Evolutionary conservation across 2,888 invertebrate species (phyloP), one percentile per base, ranked within the genome.

Genomic region (Strigamia crassipes): DNA sequence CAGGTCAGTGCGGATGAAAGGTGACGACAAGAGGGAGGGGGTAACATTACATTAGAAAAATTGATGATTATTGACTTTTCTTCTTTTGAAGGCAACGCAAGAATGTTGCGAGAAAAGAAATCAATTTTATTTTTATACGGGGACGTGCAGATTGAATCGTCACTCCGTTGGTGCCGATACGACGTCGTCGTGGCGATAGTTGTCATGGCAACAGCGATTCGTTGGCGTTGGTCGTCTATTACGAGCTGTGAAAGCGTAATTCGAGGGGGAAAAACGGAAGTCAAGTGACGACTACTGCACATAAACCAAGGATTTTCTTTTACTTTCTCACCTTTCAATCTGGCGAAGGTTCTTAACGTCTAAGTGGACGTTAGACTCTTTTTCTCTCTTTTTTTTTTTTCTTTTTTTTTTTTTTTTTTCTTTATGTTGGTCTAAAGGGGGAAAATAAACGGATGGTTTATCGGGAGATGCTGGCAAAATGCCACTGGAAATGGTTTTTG

Each of bases 281-380:
- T 73, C 27, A 31, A 73, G 73, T 31, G 23, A 27, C 73, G 73
- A 31, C 31, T 56, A 31, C 31, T 31, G 27, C 73, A 73, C 73
- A 73, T 73, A 73, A 73, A 73, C 73, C 73, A 73, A 31, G 73
- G 73, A 73, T 73, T 73, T 73, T 73, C 73, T 73, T 66, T 73
- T 73, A 73, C 27, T 73, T 73, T 73, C 73, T 73, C 73, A 73
- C 73, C 73, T 73, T 73, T 73, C 73, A 73, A 73, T 73, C 73
- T 73, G 23, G 73, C 31, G 27, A 13, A 73, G 27, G 31, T 15
- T 73, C 31, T 73, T 73, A 27, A 31, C 27, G 3, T 31, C 73
- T 73, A 73, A 73, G 73, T 73, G 73, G 73, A 73, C 73, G 31
- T 73, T 73, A 31, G 31, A n/a, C 13, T 73, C 27, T 27, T 73